Evolutionary conservation across 2,113 vertebrate species (phyloP).

Genomic region (Tachysurus fulvidraco): DNA sequence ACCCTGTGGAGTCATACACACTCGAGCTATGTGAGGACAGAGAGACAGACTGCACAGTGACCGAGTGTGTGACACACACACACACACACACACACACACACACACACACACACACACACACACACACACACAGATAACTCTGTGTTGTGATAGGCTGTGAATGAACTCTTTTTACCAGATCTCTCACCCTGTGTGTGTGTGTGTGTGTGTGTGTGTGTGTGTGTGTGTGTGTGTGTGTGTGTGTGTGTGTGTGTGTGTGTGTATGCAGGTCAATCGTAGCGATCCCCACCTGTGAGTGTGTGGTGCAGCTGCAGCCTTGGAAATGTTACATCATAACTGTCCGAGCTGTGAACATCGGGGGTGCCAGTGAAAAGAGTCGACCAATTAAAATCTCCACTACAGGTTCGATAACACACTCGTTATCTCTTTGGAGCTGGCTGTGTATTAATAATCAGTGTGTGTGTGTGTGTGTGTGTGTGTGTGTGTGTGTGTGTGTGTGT

Average conservation of each 20-base stretch:
- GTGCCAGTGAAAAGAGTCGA: conserved; percentile 81
- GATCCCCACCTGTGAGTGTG: conserved; percentile 86
- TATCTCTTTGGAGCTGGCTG: neutral
- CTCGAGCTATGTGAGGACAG: conserved; percentile 80
- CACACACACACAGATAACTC: neutral
- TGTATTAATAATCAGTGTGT: neutral
- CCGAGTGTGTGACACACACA: conserved; percentile 62
- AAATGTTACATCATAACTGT: conserved; percentile 79
- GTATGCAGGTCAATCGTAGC: conserved; percentile 83
- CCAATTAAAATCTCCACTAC: conserved; percentile 76
- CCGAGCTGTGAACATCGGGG: conserved; percentile 86
- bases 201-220: neutral
- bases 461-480: neutral
- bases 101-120: neutral
- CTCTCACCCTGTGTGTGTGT: neutral
- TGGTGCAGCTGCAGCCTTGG: conserved; percentile 83
- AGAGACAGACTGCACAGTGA: conserved; percentile 45
- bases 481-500: conserved; percentile 2
- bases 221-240: neutral
- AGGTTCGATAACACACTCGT: conserved; percentile 68
- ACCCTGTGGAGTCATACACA: conserved; percentile 91
- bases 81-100: conserved; percentile 12
- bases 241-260: conserved; percentile 3
- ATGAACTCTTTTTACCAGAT: neutral
- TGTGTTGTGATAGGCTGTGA: neutral